phyloP scores from a whole-genome alignment of 2,888 invertebrate genomes.

The Phyllotreta striolata region DNA sequence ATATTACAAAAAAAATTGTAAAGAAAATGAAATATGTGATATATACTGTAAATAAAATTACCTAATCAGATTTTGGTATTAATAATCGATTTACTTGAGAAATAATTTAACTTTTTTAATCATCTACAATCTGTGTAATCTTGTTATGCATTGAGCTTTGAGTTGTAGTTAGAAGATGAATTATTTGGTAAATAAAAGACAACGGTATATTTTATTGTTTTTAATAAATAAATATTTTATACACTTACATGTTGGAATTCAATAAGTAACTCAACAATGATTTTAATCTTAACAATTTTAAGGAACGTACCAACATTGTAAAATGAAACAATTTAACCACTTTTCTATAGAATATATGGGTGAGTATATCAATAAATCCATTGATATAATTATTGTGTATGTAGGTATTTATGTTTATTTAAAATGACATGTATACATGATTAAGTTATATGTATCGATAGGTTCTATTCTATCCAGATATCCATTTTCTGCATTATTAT shows the following conservation, averaged over 20 bases:
- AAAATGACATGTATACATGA: conserved; percentile 55
- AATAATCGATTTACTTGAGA: too few species aligned
- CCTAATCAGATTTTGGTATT: too few species aligned
- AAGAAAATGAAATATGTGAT: conserved; percentile 17
- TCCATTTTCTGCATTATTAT: conserved; percentile 25
- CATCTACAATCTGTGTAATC: too few species aligned
- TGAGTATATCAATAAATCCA: conserved; percentile 45
- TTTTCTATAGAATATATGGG: conserved; percentile 28
- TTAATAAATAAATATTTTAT: conserved; percentile 60
- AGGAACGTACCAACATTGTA: conserved; percentile 35
- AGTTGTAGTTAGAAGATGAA: not conserved
- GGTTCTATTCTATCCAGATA: conserved; percentile 30
- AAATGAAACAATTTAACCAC: conserved; percentile 26
- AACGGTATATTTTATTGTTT: conserved; percentile 46
- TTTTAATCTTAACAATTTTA: conserved; percentile 38
- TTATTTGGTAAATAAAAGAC: conserved; percentile 12
- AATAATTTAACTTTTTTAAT: too few species aligned
- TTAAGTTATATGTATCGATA: conserved; percentile 43
- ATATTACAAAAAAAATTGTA: conserved; percentile 29
- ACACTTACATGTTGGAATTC: conserved; percentile 54
- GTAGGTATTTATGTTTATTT: too few species aligned
- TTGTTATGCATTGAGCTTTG: too few species aligned
- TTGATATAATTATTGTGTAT: conserved; percentile 43
- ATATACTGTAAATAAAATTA: too few species aligned
- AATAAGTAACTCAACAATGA: conserved; percentile 48